Conservation (phyloP, 2,113 vertebrate species). For the Malaclemys terrapin region DNA sequence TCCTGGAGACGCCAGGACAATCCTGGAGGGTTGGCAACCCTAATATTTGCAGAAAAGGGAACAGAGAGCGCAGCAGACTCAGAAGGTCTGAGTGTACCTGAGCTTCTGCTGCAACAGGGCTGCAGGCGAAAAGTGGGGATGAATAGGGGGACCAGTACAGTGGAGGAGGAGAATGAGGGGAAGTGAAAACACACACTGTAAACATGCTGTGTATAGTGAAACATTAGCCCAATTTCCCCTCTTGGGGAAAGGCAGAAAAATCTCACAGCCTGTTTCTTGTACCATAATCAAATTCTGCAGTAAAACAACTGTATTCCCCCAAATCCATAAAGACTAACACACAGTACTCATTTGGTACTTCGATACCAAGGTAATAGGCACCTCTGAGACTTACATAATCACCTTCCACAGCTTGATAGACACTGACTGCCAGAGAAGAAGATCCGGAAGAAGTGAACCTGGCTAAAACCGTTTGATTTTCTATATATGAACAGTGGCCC, state of each 20-base stretch:
- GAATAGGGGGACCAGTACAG: background rate
- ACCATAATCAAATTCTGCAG: background rate
- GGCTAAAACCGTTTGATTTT: conserved; percentile 8
- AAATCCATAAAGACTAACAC: background rate
- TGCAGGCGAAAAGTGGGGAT: background rate
- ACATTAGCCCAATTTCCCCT: accelerated
- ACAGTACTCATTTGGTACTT: background rate
- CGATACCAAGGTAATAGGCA: conserved; percentile 18
- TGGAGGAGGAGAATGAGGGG: background rate
- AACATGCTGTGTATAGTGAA: accelerated
- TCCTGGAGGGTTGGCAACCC: no score
- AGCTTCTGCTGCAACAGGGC: background rate
- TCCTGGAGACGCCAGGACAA: no score
- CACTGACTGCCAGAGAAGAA: background rate
- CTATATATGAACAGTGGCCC: conserved; percentile 31
- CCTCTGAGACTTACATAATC: conserved; percentile 21
- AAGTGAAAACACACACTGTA: accelerated
- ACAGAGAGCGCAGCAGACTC: no score
- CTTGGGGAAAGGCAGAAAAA: background rate
- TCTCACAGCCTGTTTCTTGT: background rate
- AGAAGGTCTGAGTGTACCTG: background rate
- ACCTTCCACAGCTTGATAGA: conserved; percentile 18
- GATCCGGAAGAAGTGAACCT: conserved; percentile 36
- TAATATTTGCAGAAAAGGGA: background rate
- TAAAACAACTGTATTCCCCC: background rate